Percentiles rank a stretch among this genome's conserved stretches.
phyloP scores from a whole-genome alignment of 2,113 vertebrate species.

The Vidua macroura region DNA sequence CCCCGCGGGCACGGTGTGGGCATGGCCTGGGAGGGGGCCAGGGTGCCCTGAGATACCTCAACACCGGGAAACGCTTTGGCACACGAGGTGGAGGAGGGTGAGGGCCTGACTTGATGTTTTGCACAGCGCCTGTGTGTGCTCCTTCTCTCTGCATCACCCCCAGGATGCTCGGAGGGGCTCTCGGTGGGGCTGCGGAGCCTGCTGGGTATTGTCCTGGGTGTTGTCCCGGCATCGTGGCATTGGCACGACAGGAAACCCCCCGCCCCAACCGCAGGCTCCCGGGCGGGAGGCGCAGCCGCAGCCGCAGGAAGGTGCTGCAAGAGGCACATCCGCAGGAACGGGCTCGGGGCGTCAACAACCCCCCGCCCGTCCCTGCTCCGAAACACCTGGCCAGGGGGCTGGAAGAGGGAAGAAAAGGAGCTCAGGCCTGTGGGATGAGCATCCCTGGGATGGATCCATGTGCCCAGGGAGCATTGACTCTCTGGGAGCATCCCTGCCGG shows the following conservation, averaged over 20 bases:
- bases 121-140: fast-evolving
- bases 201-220: not conserved
- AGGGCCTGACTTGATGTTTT: not conserved
- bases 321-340: slow-evolving; percentile 28
- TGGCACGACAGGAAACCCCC: not conserved
- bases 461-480: fast-evolving
- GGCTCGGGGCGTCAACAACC: not conserved
- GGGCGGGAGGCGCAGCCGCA: not conserved
- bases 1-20: not conserved
- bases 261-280: not conserved
- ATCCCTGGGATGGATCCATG: not conserved
- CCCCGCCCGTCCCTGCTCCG: not conserved
- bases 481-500: not conserved
- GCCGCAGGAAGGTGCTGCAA: slow-evolving; percentile 49
- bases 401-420: not conserved
- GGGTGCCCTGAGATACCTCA: not conserved
- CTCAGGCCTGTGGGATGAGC: not conserved
- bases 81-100: fast-evolving
- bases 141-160: fast-evolving
- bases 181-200: not conserved
- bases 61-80: fast-evolving
- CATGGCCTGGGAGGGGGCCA: not conserved
- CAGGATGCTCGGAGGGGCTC: not conserved
- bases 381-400: fast-evolving
- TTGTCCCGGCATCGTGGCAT: no score